These are phyloP conservation scores for Diplosoma virens DNA, from an alignment of 23 tunicate species.

Conservation along the genomic window DNA sequence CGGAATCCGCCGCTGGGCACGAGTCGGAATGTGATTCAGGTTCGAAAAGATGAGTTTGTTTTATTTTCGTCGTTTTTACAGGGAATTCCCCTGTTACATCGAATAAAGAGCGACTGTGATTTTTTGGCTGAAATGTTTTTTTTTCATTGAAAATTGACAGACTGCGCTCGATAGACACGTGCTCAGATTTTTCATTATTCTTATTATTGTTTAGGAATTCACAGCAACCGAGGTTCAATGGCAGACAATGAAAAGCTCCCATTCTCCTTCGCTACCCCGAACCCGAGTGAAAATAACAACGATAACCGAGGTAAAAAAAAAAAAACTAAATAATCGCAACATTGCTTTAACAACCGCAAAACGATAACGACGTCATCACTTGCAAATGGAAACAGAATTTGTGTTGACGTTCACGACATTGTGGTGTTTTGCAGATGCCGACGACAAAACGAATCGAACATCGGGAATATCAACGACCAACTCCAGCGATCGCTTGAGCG, in stretches of 20 bases:
- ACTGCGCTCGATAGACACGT: too few relatives aligned
- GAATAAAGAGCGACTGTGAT: too few relatives aligned
- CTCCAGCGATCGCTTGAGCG: slow-evolving; percentile 23
- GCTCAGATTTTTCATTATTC: too few relatives aligned
- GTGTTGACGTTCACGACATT: too few relatives aligned
- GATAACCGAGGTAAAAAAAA: neutral
- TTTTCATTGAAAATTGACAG: too few relatives aligned
- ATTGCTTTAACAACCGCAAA: neutral
- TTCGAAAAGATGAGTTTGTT: too few relatives aligned
- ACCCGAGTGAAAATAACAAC: neutral
- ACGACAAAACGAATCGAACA: slow-evolving; percentile 7
- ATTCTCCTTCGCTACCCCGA: slow-evolving; percentile 38
- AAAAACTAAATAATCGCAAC: neutral
- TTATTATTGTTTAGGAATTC: slow-evolving; percentile 59
- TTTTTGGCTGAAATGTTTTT: too few relatives aligned
- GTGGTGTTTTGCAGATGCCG: neutral
- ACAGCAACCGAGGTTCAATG: slow-evolving; percentile 94
- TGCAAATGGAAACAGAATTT: neutral
- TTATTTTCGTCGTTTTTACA: too few relatives aligned
- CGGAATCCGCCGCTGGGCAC: slow-evolving; percentile 46
- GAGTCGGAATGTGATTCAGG: slow-evolving; percentile 95
- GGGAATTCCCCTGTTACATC: too few relatives aligned
- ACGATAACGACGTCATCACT: neutral
- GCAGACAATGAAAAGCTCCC: slow-evolving; percentile 53
- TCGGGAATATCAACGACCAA: neutral